Evolutionary conservation across 2,888 invertebrate genomes (phyloP), one percentile per base, ranked within the genome.

Genomic region (Diaphora mendica): DNA sequence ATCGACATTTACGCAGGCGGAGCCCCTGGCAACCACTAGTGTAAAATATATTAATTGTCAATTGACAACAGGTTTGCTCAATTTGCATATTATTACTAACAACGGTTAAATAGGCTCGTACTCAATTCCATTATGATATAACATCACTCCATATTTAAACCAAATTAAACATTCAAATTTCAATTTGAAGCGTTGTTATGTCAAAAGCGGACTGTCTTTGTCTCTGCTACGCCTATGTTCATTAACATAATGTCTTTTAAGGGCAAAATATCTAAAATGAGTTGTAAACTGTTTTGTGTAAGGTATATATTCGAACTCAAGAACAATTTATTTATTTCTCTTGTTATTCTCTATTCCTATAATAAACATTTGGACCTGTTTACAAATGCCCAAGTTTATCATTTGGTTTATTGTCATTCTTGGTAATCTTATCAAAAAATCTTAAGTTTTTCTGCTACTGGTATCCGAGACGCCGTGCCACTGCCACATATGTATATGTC

Each of bases 221-320:
- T 62, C 62, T 62, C 17, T 62, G 26, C 2, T 17, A 62, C 17
- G 62, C 26, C 30, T 62, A 62, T 30, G 15, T 30, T 62, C 62
- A 62, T 62, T 62, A 62, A 17, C 62, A 62, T 62, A 62, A 62
- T 62, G 62, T 62, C 15, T 62, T 62, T 62, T 62, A 62, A 30
- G 15, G 62, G 3, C 26, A 62, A 30, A 44, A 17, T 30, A 30
- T 7, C 7, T 62, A 62, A 26, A 62, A 62, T 26, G 33, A 30
- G 30, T 26, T 30, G 17, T 62, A 30, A 62, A 62, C 15, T 62
- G 15, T 30, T 2, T 17, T 62, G 5, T 30, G 17, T 30, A 62
- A 62, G 30, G 62, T 62, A 30, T 26, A 7, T 17, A 62, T 62
- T 62, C 15, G 23, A 55, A 55, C n/a, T 55, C 3, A 55, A 55